A percentile compares a stretch with the other conserved stretches of the same genome.
Evolutionary conservation across 2,113 vertebrate genomes (phyloP).

Genomic region (Onychorhynchus coronatus): DNA sequence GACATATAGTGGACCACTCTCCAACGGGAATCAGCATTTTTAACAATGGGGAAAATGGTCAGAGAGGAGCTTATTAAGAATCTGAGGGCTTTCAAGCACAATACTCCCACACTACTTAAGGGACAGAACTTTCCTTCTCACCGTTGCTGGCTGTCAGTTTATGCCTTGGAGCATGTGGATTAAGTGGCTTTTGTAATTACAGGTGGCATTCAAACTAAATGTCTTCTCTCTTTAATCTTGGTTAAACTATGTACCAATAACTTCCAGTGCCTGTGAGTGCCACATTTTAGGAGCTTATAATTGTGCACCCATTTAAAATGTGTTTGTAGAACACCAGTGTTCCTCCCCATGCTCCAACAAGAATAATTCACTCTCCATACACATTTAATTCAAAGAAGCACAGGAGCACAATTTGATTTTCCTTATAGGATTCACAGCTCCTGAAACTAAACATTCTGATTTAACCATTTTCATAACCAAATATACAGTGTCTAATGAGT

Average conservation of each 20-base stretch:
- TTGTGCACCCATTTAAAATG: neutral
- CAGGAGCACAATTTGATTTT: neutral
- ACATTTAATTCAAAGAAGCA: neutral
- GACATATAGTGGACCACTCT: neutral
- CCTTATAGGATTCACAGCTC: neutral
- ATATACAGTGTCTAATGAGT: neutral
- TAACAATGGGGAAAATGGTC: neutral
- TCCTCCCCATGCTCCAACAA: neutral
- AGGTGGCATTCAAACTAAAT: conserved; percentile 6
- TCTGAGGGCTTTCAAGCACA: neutral
- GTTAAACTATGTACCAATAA: neutral
- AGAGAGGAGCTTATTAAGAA: neutral
- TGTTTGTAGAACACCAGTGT: neutral
- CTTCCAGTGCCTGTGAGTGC: neutral
- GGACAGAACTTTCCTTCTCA: neutral
- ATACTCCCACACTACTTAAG: neutral
- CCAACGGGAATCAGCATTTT: neutral
- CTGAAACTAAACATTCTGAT: neutral
- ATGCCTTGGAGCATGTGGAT: neutral
- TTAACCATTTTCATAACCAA: neutral
- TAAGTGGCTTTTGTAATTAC: conserved; percentile 36
- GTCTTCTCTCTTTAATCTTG: neutral
- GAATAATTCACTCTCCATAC: neutral
- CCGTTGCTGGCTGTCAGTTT: conserved; percentile 8
- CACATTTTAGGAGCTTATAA: neutral